Percentiles rank a stretch among this genome's conserved stretches.
These are phyloP conservation scores for Linepithema humile DNA, from an alignment of 1,140 invertebrate genomes.

Conservation along the genomic window DNA sequence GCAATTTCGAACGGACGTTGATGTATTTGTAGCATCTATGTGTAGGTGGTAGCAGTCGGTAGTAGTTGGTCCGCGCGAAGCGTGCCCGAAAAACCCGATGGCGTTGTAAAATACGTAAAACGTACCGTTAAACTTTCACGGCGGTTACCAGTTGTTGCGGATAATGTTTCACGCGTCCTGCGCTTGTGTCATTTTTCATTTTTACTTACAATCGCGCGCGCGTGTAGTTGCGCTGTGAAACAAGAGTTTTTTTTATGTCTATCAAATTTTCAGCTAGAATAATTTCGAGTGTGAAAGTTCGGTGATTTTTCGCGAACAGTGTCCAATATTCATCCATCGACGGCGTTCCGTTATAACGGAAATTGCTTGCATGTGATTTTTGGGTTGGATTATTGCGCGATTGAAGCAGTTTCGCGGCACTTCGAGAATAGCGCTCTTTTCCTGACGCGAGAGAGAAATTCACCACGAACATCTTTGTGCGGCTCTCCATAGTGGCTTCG, in stretches of 20 bases:
- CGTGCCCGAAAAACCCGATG: conserved; percentile 24
- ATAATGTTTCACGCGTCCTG: conserved; percentile 37
- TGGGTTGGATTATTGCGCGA: conserved; percentile 1
- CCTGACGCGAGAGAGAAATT: conserved; percentile 8
- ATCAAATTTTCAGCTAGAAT: conserved; percentile 22
- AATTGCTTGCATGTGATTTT: conserved; percentile 10
- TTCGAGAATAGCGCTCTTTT: conserved; percentile 24
- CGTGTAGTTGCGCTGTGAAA: background rate
- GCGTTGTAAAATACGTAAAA: conserved; percentile 41
- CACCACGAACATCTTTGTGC: background rate
- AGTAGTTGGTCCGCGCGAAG: background rate
- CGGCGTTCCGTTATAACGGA: conserved; percentile 1
- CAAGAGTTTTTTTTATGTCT: background rate
- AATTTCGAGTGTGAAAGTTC: conserved; percentile 8
- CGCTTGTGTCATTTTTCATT: conserved; percentile 7
- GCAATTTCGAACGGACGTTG: conserved; percentile 63
- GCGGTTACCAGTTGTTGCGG: conserved; percentile 5
- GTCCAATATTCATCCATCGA: background rate
- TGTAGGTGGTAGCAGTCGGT: background rate
- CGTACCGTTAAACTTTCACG: conserved; percentile 49
- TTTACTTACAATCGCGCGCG: conserved; percentile 24
- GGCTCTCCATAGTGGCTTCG: conserved; percentile 1
- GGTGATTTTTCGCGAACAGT: background rate
- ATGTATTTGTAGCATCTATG: conserved; percentile 59
- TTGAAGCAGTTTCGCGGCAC: background rate